These are phyloP conservation scores for Myripristis jacobus DNA, from an alignment of 2,797 vertebrate genomes.

Conservation along the genomic window DNA sequence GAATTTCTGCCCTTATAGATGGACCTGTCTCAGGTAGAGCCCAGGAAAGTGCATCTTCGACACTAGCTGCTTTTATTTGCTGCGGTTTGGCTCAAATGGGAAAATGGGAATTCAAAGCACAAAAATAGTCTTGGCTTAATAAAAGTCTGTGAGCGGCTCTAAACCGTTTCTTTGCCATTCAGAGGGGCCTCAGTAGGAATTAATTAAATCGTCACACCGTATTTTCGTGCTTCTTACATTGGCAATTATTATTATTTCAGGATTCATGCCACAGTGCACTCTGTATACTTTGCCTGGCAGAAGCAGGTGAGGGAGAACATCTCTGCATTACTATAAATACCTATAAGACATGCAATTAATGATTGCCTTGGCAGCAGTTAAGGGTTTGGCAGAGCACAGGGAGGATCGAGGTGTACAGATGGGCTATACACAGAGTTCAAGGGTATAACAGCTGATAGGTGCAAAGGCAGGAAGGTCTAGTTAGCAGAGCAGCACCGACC, in stretches of 20 bases:
- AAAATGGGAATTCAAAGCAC: constrained; percentile 1
- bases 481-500: constrained; percentile 37
- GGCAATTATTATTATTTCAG: constrained; percentile 12
- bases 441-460: constrained; percentile 65
- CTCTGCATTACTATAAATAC: constrained; percentile 66
- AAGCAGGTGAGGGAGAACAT: constrained; percentile 29
- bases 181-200: not conserved
- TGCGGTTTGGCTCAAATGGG: not conserved
- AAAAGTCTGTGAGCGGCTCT: not conserved
- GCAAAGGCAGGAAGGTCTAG: constrained; percentile 36
- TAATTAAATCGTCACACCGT: not conserved
- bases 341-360: constrained; percentile 53
- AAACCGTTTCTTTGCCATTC: constrained; percentile 6
- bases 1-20: no score
- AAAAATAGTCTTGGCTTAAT: constrained; percentile 8
- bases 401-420: constrained; percentile 58
- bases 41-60: not conserved
- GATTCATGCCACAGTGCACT: constrained; percentile 15
- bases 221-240: not conserved
- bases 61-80: not conserved
- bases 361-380: constrained; percentile 53
- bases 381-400: constrained; percentile 49
- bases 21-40: not conserved
- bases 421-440: constrained; percentile 68
- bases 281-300: constrained; percentile 13